These are phyloP conservation scores for Ceratitis capitata DNA, from an alignment of 1,140 invertebrate genomes.

Conservation along the genomic window DNA sequence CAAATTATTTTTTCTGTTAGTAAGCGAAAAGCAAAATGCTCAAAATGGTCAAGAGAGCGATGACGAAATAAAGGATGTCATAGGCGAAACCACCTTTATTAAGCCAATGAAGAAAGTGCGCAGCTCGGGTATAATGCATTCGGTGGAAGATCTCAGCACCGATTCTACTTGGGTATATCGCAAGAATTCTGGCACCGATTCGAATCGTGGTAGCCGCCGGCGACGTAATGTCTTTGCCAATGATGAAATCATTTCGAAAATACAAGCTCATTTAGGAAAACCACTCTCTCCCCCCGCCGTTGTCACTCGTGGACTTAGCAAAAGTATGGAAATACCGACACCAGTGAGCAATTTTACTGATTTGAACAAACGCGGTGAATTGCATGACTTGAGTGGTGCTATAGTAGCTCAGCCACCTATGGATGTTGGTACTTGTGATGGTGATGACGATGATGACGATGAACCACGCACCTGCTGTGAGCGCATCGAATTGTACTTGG, in stretches of 20 bases:
- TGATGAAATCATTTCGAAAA: conserved; percentile 63
- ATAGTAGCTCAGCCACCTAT: conserved; percentile 41
- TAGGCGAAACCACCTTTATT: conserved; percentile 68
- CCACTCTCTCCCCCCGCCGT: conserved; percentile 53
- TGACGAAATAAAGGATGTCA: conserved; percentile 69
- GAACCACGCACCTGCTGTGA: conserved; percentile 57
- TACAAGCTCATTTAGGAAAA: conserved; percentile 59
- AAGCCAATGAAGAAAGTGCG: conserved; percentile 71
- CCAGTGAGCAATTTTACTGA: conserved; percentile 62
- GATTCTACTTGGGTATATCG: conserved; percentile 80
- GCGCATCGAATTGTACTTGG: conserved; percentile 70
- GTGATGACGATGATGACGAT: conserved; percentile 48
- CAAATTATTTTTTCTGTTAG: not conserved
- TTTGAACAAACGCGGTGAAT: conserved; percentile 46
- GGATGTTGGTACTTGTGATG: conserved; percentile 44
- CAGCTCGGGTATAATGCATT: conserved; percentile 76
- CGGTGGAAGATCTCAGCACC: conserved; percentile 77
- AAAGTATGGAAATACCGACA: conserved; percentile 65
- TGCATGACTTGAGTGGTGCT: conserved; percentile 44
- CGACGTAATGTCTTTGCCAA: conserved; percentile 60
- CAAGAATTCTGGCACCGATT: conserved; percentile 66
- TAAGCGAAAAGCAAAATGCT: conserved; percentile 30
- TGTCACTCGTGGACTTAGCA: conserved; percentile 61
- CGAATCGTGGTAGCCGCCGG: conserved; percentile 61
- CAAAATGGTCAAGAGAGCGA: conserved; percentile 67